Evolutionary conservation across 2,113 vertebrate genomes (phyloP), one percentile per base, ranked within the genome.

Genomic region (Brienomyrus brachyistius): DNA sequence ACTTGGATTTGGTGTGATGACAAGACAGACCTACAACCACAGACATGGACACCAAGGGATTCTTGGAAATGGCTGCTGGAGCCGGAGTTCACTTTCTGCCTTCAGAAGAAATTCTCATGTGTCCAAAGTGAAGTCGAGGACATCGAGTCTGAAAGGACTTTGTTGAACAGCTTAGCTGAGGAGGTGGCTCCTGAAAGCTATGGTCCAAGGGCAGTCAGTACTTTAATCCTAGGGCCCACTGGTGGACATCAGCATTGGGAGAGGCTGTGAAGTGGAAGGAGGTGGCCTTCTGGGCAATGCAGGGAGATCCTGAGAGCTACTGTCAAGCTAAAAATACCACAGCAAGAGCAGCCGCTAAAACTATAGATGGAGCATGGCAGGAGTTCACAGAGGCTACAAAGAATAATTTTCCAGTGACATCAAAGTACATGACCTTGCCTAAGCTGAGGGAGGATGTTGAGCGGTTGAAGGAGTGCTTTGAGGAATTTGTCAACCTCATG

Each of bases 191-290:
- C 35, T 80, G 35, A 43, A 80, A 80, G 35, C 35, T 80, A 43
- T 80, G 35, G 74, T 80, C 74, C 74, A 80, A 80, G 74, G 35
- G 70, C 27, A 77, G 70, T 77, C 70, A 40, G 70, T 35, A 17
- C 31, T 77, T 77, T 77, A 77, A 77, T 40, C 70, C 70, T 40
- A 77, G 31, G 31, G 35, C 74, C 74, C 35, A 40, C 74, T 80
- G 74, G 74, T 35, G 17, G 74, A 19, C 74, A 80, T 3, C 35
- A 80, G 35, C 31, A 2, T 80, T 43, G 74, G 43, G 74, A 80
- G 74, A 80, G 74, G 74, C 74, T 80, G 74, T 80, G 35, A 43
- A 80, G 74, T 80, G 74, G 74, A 80, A 80, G 74, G 43, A 43
- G 35, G 74, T 80, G 74, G 74, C 35, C 35, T 43, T 43, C 15